Conservation (phyloP, 2,888 invertebrate genomes). For the Drosophila rellima region DNA sequence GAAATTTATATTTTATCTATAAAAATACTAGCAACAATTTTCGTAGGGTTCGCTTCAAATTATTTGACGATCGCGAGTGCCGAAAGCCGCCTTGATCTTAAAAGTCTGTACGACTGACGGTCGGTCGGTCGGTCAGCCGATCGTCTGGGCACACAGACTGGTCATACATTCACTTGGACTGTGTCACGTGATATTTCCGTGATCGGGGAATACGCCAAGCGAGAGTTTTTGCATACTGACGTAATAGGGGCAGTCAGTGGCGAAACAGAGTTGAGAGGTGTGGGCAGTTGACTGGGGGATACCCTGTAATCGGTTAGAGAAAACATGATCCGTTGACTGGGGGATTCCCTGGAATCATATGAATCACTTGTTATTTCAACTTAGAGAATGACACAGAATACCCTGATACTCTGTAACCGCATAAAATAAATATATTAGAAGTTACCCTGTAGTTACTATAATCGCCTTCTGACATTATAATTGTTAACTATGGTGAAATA, state of each 20-base stretch:
- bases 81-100: constrained; percentile 42
- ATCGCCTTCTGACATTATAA: no score
- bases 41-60: constrained; percentile 12
- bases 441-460: no score
- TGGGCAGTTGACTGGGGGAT: constrained; percentile 8
- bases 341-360: not conserved
- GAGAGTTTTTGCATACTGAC: constrained; percentile 37
- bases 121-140: constrained; percentile 8
- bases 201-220: constrained; percentile 70
- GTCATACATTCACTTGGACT: constrained; percentile 28
- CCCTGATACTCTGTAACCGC: not conserved
- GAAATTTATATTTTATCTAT: constrained; percentile 43
- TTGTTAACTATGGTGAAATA: not conserved
- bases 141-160: constrained; percentile 30
- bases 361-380: no score
- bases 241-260: constrained; percentile 27
- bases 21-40: constrained; percentile 20
- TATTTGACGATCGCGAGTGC: constrained; percentile 1
- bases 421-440: no score
- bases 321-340: not conserved
- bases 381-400: no score
- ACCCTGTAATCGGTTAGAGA: not conserved
- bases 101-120: constrained; percentile 2
- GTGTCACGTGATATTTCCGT: constrained; percentile 67
- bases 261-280: not conserved